phyloP scores from a whole-genome alignment of 2,797 vertebrate genomes.

The Arvicola amphibius region DNA sequence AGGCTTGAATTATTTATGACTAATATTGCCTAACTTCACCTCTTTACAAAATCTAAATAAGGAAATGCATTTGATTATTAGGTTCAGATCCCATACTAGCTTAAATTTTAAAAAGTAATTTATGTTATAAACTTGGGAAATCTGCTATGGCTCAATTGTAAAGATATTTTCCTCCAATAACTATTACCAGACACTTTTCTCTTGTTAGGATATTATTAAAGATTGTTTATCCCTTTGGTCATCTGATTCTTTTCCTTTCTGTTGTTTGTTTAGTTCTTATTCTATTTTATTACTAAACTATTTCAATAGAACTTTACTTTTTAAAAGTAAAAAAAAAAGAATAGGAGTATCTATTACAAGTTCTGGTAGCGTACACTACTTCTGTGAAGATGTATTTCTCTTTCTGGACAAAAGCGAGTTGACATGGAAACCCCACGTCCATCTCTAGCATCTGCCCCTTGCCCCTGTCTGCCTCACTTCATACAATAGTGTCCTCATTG shows the following conservation, averaged over 20 bases:
- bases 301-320: slow-evolving; percentile 47
- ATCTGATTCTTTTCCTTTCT: neutral
- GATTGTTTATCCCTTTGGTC: slow-evolving; percentile 44
- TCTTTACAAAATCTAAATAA: slow-evolving; percentile 43
- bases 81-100: neutral
- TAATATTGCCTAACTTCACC: slow-evolving; percentile 38
- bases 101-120: neutral
- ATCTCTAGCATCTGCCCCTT: slow-evolving; percentile 16
- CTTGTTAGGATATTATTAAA: slow-evolving; percentile 23
- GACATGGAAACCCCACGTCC: slow-evolving; percentile 1
- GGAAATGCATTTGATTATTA: slow-evolving; percentile 17
- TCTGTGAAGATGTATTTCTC: slow-evolving; percentile 3
- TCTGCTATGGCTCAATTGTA: neutral
- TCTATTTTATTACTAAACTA: slow-evolving; percentile 15
- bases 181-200: neutral
- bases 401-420: neutral
- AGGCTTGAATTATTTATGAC: neutral
- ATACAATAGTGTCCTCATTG: neutral
- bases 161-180: neutral
- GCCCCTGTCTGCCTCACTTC: neutral
- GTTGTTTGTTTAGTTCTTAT: neutral
- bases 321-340: slow-evolving; percentile 23
- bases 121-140: slow-evolving; percentile 3
- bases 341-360: neutral
- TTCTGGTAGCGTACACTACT: neutral